A percentile compares a stretch with the other conserved stretches of the same genome.
Evolutionary conservation across 2,113 vertebrate species (phyloP).

Genomic region (Procavia capensis): DNA sequence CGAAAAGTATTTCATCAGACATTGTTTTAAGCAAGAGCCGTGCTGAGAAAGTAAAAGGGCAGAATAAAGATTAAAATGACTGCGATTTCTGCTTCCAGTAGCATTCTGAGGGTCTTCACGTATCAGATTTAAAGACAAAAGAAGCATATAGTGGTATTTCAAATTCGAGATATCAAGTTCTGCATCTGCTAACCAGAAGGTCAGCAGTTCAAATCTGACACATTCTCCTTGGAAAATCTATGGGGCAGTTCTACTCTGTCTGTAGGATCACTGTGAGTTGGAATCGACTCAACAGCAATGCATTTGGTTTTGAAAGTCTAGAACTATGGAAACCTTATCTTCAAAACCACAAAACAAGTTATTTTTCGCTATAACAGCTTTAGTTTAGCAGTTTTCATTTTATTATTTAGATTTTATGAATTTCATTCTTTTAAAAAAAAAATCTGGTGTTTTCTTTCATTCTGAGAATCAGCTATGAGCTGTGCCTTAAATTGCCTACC

Average conservation of each 20-base stretch:
- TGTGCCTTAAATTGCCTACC: neutral
- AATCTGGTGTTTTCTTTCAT: neutral
- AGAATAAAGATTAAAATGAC: neutral
- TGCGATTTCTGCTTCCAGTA: neutral
- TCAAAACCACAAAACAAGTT: neutral
- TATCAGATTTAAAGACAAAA: neutral
- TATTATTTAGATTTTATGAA: neutral
- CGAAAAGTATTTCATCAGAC: neutral
- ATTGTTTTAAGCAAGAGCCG: neutral
- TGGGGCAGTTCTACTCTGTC: no score
- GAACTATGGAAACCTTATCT: neutral
- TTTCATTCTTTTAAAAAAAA: neutral
- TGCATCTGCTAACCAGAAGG: no score
- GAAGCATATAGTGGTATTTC: neutral
- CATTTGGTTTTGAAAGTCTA: neutral
- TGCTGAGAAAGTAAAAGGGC: neutral
- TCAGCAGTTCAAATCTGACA: no score
- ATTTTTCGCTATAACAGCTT: neutral
- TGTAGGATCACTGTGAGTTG: no score
- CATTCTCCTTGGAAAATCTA: no score
- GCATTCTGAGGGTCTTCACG: rapidly evolving
- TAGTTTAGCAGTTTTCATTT: neutral
- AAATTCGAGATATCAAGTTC: neutral
- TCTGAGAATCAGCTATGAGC: neutral
- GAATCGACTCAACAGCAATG: no score